Conservation (phyloP, 2,113 vertebrate species). For the Sterrhoptilus dennistouni region DNA sequence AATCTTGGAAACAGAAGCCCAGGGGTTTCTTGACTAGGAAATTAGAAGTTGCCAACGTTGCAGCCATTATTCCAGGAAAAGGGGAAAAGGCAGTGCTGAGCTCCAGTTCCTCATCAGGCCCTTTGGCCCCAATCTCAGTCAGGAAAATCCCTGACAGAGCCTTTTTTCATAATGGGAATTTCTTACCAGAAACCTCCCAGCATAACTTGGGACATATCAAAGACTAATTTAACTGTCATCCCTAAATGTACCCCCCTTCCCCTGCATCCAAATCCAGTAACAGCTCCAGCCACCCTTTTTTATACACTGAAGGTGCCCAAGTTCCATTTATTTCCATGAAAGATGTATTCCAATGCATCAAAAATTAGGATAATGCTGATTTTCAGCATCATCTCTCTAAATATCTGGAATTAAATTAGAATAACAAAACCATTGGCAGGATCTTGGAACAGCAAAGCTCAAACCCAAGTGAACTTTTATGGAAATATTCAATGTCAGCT, state of each 20-base stretch:
- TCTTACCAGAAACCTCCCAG: neutral
- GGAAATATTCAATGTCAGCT: neutral
- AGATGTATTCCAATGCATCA: neutral
- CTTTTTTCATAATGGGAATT: neutral
- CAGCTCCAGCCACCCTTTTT: neutral
- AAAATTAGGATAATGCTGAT: fast-evolving
- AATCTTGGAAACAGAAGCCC: neutral
- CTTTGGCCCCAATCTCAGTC: neutral
- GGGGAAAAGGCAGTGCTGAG: neutral
- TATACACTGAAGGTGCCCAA: neutral
- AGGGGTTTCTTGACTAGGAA: fast-evolving
- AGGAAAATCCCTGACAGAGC: neutral
- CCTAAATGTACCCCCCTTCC: neutral
- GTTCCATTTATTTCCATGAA: neutral
- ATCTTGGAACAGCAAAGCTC: neutral
- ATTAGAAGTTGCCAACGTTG: neutral
- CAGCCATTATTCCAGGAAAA: neutral
- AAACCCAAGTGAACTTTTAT: neutral
- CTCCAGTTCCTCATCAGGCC: neutral
- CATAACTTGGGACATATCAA: fast-evolving
- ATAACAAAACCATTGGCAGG: fast-evolving
- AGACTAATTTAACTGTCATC: neutral
- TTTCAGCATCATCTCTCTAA: neutral
- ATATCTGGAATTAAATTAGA: neutral
- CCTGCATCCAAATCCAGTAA: neutral